Base-by-base conservation (phyloP, 1,140 invertebrate species). In the Lasaia peninsularis region DNA sequence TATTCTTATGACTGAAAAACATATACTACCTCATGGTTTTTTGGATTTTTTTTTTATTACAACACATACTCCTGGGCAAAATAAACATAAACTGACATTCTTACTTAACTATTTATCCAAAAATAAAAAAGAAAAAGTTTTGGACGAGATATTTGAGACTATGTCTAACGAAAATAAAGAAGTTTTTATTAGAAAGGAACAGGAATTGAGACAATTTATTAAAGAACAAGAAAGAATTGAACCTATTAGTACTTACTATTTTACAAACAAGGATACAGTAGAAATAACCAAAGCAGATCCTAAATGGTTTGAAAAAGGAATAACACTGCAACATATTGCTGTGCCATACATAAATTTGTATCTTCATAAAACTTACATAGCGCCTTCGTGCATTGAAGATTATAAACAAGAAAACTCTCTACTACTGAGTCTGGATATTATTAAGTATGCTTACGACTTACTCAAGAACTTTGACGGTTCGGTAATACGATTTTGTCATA, bases 371-470 rank as follows among this genome's bases (percentile, higher is more conserved):
- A 16, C 51, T n/a, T 20, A 72, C 1, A n/a, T 40, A 18, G 61
- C 60, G n/a, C 52, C 57, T n/a, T 28, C 28, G 11, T 34, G 34
- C 1, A 52, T 58, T 18, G 60, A 63, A 34, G 60, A 63, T 32
- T 53, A 49, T 31, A 16, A 57, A 2, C 28, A 48, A 14, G 50
- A 63, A 14, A 64, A 72, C 20, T 52, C 66, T 5, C 33, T 61
- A 10, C 11, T 68, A 12, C 6, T 70, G 31, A 62, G 63, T 0
- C 12, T 70, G 8, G 65, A 73, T 35, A 73, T 79, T 21, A 62
- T 71, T 16, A 73, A 62, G 55, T 79, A 79, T 33, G 71, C 68
- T 4, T 73, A 59, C 44, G 71, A 76, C 57, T 65, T 79, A 16
- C 52, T 79, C 6, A 71, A 69, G 14, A 73, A 79, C 56, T 79